A percentile compares a stretch with the other conserved stretches of the same genome.
Conservation (phyloP, 2,113 vertebrate species). For the Psittacara wagleri region DNA sequence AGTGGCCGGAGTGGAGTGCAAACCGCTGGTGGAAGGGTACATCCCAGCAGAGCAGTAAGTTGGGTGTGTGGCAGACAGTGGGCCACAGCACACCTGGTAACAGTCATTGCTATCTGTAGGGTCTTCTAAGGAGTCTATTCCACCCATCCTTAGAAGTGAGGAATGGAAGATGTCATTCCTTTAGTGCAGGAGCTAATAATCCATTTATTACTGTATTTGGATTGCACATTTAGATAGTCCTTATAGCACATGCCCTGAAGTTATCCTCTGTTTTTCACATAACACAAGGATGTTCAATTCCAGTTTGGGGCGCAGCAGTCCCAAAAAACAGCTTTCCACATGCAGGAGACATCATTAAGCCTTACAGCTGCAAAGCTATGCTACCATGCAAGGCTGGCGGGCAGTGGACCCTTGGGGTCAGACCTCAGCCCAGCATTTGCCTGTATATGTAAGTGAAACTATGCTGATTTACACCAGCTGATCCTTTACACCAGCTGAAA, state of each 20-base stretch:
- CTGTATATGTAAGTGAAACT: not conserved
- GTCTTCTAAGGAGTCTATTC: not conserved
- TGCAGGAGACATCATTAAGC: not conserved
- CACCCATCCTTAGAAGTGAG: rapidly evolving
- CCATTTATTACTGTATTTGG: not conserved
- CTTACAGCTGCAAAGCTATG: not conserved
- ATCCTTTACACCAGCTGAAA: not conserved
- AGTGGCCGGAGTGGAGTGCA: conserved; percentile 94
- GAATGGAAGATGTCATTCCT: not conserved
- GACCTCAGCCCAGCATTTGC: not conserved
- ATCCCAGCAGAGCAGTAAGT: conserved; percentile 98
- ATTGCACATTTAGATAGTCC: not conserved
- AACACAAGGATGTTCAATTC: not conserved
- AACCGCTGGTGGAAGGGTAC: conserved; percentile 89
- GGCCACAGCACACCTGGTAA: not conserved
- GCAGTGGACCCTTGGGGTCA: rapidly evolving
- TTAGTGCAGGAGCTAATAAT: not conserved
- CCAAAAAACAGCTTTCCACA: not conserved
- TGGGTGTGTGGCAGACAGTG: not conserved
- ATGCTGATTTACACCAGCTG: not conserved
- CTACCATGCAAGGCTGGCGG: not conserved
- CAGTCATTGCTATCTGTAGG: not conserved
- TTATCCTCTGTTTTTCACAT: not conserved
- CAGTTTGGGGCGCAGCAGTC: not conserved
- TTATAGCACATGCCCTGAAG: not conserved